phyloP scores from a whole-genome alignment of 1,140 invertebrate genomes.

The Stegodyphus dumicola region DNA sequence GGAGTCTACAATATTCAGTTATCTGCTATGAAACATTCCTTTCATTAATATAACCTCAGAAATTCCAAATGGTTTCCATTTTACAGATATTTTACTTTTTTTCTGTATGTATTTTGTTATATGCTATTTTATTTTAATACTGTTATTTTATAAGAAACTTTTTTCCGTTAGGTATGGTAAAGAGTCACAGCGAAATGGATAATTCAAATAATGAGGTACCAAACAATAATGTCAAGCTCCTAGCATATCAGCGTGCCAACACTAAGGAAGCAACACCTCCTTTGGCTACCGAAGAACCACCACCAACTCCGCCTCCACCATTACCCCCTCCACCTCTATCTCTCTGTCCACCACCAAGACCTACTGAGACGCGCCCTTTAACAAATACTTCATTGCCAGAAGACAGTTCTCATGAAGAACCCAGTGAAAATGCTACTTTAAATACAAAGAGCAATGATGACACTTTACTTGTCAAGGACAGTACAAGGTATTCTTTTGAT shows the following conservation, averaged over 20 bases:
- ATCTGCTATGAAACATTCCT: too few relatives aligned
- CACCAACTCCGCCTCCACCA: conserved; percentile 27
- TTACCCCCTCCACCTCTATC: conserved; percentile 10
- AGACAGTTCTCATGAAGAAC: conserved; percentile 9
- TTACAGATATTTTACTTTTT: too few relatives aligned
- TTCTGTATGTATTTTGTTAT: too few relatives aligned
- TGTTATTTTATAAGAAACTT: not conserved
- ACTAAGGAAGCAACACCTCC: conserved; percentile 7
- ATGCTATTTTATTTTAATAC: too few relatives aligned
- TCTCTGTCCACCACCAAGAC: conserved; percentile 8
- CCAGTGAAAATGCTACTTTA: not conserved
- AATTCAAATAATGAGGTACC: conserved; percentile 14
- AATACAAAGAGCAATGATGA: conserved; percentile 1
- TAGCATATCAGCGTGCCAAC: conserved; percentile 12
- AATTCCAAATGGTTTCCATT: too few relatives aligned
- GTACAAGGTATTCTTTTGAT: conserved; percentile 4
- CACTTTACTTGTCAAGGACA: conserved; percentile 15
- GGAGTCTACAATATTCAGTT: too few relatives aligned
- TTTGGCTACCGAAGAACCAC: not conserved
- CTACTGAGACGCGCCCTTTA: conserved; percentile 14
- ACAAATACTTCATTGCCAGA: not conserved
- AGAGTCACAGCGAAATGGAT: not conserved
- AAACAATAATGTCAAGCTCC: conserved; percentile 18
- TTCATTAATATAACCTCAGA: too few relatives aligned
- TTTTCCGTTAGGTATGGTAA: not conserved